Evolutionary conservation across 35 echinoderm and acorn worm genomes (phyloP).

Genomic region (Chiridota heheva): DNA sequence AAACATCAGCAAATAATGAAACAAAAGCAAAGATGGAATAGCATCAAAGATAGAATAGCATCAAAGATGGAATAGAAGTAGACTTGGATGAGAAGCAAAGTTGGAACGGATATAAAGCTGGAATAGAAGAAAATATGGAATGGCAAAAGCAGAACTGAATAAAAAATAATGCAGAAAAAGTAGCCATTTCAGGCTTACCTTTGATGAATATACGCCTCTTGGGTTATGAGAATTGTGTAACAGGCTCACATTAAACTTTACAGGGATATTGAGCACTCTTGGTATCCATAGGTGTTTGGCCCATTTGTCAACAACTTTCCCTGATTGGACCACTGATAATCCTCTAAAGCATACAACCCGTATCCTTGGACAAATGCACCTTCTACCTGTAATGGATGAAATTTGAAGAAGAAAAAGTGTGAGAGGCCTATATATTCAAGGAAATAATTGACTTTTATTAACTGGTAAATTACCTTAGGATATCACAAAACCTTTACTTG

Average conservation of each 20-base stretch:
- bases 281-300: constrained; percentile 84
- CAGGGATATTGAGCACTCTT: constrained; percentile 65
- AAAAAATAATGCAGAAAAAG: too few species aligned
- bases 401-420: not conserved
- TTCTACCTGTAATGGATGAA: constrained; percentile 63
- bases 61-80: too few species aligned
- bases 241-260: constrained; percentile 79
- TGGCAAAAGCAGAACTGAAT: too few species aligned
- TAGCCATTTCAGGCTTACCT: constrained; percentile 53
- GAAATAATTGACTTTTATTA: too few species aligned
- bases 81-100: too few species aligned
- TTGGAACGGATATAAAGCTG: too few species aligned
- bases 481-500: too few species aligned
- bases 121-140: too few species aligned
- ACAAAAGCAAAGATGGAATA: too few species aligned
- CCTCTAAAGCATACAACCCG: constrained; percentile 78
- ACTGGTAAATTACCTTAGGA: too few species aligned
- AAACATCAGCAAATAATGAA: too few species aligned
- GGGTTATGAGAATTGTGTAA: constrained; percentile 61
- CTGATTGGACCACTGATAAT: constrained; percentile 53
- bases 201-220: constrained; percentile 72
- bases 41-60: too few species aligned
- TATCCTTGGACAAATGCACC: constrained; percentile 89
- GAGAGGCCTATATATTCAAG: not conserved
- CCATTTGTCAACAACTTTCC: constrained; percentile 75